Base-by-base conservation (phyloP, 2,113 vertebrate species). In the Pomatorhinus ruficollis region DNA sequence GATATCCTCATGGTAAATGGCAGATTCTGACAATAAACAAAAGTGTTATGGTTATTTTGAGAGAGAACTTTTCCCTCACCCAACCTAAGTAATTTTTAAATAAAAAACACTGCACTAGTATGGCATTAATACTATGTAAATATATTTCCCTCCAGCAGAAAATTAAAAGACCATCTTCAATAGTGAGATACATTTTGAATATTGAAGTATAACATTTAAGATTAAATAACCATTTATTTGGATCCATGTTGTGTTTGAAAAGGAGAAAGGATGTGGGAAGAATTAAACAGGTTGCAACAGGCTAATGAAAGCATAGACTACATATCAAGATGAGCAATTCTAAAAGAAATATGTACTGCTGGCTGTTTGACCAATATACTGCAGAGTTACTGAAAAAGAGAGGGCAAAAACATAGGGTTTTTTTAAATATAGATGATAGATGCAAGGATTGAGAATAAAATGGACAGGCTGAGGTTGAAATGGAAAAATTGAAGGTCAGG, bases 41-140 rank as follows among this genome's bases (percentile, higher is more conserved):
- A 95, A 94, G 80, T 49, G 44, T 35, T 82, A 78, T 14, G 16
- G 72, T 86, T 96, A 92, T 96, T 97, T 94, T 90, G 65, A 87
- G 79, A 82, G 33, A 72, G n/a, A 90, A 31, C 20, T 31, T 95
- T 59, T 92, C 69, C 65, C 63, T 94, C 40, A 57, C 27, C 20
- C 17, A 83, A 61, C 19, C 15, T 83, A 76, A n/a, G 20, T 21
- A 44, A 52, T 70, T 85, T 83, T 85, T 33, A 80, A 66, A 86
- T 72, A 72, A 78, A 87, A 79, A 44, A 0, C 42, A n/a, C 20
- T 64, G 31, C n/a, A 70, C 28, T 60, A 21, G 8, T 33, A 30
- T 28, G 15, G 8, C 54, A 64, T 75, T 69, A 83, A 54, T 57
- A 25, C 30, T 47, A 28, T 19, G 47, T 6, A 63, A 37, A 35